Percentiles rank a stretch among this genome's conserved stretches.
These are phyloP conservation scores for Mustela lutreola DNA, from an alignment of 2,113 vertebrate species.

Conservation along the genomic window DNA sequence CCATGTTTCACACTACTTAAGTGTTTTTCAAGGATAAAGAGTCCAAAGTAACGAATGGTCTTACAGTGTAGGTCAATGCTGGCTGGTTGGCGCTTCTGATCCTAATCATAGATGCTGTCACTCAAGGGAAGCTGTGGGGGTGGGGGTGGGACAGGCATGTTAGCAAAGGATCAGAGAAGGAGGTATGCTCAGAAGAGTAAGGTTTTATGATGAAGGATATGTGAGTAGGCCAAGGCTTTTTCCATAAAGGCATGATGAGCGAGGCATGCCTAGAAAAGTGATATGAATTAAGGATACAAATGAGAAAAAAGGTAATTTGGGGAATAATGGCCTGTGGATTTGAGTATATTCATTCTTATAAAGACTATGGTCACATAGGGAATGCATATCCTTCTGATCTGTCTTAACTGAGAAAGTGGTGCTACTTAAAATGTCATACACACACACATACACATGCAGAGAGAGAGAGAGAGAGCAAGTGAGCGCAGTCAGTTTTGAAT, in stretches of 20 bases:
- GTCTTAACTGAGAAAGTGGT: not conserved
- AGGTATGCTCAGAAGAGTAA: not conserved
- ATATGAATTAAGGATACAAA: not conserved
- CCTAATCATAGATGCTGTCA: not conserved
- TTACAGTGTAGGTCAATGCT: not conserved
- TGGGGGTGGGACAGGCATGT: accelerated
- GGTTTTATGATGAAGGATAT: not conserved
- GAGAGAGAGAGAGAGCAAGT: too few species aligned
- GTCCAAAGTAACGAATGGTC: not conserved
- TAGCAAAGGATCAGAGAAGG: not conserved
- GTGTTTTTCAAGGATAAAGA: not conserved
- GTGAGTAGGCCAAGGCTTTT: not conserved
- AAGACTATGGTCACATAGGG: not conserved
- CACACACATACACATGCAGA: not conserved
- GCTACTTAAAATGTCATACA: not conserved
- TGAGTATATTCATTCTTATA: not conserved
- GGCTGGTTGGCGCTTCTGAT: not conserved
- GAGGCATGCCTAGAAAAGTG: not conserved
- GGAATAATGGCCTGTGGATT: not conserved
- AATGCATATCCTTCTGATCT: not conserved
- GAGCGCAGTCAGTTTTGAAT: not conserved
- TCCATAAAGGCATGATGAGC: not conserved
- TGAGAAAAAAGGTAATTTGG: not conserved
- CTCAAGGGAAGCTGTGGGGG: not conserved
- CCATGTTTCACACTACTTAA: not conserved